These are phyloP conservation scores for Bimastos eiseni DNA, from an alignment of 2,888 invertebrate genomes.

Conservation along the genomic window DNA sequence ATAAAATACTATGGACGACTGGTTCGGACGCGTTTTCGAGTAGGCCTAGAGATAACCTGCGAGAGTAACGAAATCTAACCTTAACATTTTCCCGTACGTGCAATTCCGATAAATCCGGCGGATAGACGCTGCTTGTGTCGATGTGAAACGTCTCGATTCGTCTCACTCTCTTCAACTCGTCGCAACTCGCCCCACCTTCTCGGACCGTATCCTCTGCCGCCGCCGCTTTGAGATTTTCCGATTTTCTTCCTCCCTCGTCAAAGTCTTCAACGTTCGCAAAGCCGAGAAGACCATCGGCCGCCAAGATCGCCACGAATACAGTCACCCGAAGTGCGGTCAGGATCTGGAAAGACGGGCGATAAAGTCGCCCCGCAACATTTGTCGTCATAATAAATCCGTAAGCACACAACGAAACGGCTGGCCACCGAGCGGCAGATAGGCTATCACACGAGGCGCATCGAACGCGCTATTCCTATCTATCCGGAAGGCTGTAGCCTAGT, in stretches of 20 bases:
- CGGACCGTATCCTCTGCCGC: background rate
- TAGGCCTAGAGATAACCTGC: too few relatives aligned
- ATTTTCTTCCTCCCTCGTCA: background rate
- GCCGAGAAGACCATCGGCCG: background rate
- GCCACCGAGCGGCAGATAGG: background rate
- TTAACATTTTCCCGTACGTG: background rate
- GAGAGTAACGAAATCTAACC: background rate
- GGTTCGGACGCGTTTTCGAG: too few relatives aligned
- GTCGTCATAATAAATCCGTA: slow-evolving; percentile 1
- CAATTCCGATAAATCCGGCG: background rate
- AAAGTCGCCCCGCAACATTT: background rate
- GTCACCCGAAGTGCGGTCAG: background rate
- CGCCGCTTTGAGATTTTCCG: background rate
- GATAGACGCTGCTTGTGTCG: background rate
- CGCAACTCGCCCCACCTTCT: background rate
- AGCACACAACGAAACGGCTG: background rate
- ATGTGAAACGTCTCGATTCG: background rate
- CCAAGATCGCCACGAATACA: background rate
- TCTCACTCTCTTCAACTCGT: background rate
- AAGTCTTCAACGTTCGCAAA: background rate
- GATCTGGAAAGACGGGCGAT: background rate
- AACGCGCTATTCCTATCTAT: background rate
- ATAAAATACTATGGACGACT: too few relatives aligned
- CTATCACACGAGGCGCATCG: background rate
- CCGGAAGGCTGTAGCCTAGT: background rate